phyloP scores from a whole-genome alignment of 2,113 vertebrate species.

The Martes martes region DNA sequence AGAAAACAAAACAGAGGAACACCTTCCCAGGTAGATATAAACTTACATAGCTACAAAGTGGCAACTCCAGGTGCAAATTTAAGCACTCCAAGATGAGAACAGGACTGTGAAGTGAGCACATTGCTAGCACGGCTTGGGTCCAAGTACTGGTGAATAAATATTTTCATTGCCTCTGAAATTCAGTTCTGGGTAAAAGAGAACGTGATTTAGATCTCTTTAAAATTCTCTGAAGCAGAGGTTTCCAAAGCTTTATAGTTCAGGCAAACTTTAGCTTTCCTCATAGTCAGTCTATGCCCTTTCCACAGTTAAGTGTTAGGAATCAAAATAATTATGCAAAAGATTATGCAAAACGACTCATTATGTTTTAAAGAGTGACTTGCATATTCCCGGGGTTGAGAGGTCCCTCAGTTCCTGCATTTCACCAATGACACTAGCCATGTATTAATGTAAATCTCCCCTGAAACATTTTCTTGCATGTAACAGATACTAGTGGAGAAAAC shows the following conservation, averaged over 20 bases:
- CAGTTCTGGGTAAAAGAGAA: not conserved
- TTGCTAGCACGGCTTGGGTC: not conserved
- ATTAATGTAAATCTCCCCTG: not conserved
- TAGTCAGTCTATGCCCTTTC: not conserved
- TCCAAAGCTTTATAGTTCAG: not conserved
- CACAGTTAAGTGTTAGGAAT: slow-evolving; percentile 2
- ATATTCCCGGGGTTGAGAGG: not conserved
- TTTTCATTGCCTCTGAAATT: not conserved
- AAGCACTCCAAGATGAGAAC: not conserved
- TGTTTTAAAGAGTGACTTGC: not conserved
- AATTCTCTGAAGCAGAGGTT: slow-evolving; percentile 9
- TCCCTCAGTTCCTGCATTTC: not conserved
- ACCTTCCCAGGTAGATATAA: not conserved
- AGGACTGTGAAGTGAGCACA: not conserved
- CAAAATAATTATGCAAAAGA: slow-evolving; percentile 40
- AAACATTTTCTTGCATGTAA: slow-evolving; percentile 12
- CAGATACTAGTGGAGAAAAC: not conserved
- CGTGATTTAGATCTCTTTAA: not conserved
- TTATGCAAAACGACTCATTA: not conserved
- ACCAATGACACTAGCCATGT: not conserved
- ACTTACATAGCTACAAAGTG: not conserved
- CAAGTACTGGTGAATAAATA: not conserved
- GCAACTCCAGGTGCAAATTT: not conserved
- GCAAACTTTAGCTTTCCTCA: not conserved
- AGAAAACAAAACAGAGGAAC: not conserved